Evolutionary conservation across 2,888 invertebrate species (phyloP).

Genomic region (Acronicta aceris): DNA sequence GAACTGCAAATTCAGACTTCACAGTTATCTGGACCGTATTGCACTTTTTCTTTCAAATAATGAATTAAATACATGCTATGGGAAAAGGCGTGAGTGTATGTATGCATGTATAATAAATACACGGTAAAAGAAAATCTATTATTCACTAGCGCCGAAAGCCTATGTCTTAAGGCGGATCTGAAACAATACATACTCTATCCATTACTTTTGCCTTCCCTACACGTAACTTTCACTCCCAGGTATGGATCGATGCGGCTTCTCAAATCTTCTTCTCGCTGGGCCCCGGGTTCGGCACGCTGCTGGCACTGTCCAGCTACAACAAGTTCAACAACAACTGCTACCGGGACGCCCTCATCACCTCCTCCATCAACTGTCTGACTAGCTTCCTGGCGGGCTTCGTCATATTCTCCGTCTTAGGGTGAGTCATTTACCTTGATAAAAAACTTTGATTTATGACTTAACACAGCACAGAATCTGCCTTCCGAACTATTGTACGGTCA

Average conservation of each 20-base stretch:
- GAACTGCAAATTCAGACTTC: no score
- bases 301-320: constrained; percentile 97
- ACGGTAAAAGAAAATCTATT: no score
- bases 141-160: no score
- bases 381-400: constrained; percentile 98
- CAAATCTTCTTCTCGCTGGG: constrained; percentile 98
- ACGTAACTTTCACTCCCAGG: constrained; percentile 82
- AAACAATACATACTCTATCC: no score
- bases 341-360: constrained; percentile 96
- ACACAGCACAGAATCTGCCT: no score
- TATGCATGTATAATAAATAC: no score
- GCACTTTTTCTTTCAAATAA: no score
- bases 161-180: no score
- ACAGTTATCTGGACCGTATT: no score
- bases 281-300: constrained; percentile 96
- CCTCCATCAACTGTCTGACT: constrained; percentile 96
- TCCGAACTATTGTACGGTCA: no score
- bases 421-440: constrained; percentile 52
- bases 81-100: no score
- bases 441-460: background rate
- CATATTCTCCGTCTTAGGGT: constrained; percentile 97
- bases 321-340: constrained; percentile 97
- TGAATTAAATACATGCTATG: no score
- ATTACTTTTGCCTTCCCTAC: background rate
- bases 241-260: constrained; percentile 98